Evolutionary conservation across 2,888 invertebrate species (phyloP), one percentile per base, ranked within the genome.

Genomic region (Chydorus sphaericus): DNA sequence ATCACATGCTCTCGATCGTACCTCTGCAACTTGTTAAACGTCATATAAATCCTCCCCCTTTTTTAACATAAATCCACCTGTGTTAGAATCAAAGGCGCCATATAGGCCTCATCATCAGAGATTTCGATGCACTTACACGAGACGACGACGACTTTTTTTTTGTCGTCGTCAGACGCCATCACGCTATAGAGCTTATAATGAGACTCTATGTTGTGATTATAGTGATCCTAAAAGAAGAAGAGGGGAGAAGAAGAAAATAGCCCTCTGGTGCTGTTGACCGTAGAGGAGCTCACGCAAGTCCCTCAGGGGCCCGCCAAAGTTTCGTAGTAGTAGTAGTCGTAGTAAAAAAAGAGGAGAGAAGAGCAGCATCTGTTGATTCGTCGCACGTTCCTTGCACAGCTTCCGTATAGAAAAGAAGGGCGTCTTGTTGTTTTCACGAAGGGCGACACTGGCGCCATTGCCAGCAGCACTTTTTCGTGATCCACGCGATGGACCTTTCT

Each of bases 201-300:
- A 33, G 8, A 14, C 33, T 33, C 8, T 14, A 10, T n/a, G n/a
- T n/a, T n/a, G n/a, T 44, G 44, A 44, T 44, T 44, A 44, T 44
- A 44, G 44, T 44, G 20, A 44, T 44, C 44, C 20, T 26, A 44
- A 18, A 16, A 7, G 10, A 23, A 44, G n/a, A 6, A 8, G n/a
- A 20, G 20, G 10, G 4, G 20, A 20, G 5, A 23, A 23, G n/a
- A 44, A 23, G 18, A 44, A 23, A 26, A 44, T 8, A 8, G 26
- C 23, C 44, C 44, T 44, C 44, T 44, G 44, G 44, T 44, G 23
- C 26, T 44, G 44, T 44, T 44, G 44, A 44, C 44, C 44, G 44
- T 28, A 44, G n/a, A n/a, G 28, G 44, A 44, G 11, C 26, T 16
- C 44, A 14, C 10, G 4, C 11, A 23, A 20, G 18, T 10, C 23